Conservation (phyloP, 1,140 invertebrate species). For the Arctopsyche grandis region DNA sequence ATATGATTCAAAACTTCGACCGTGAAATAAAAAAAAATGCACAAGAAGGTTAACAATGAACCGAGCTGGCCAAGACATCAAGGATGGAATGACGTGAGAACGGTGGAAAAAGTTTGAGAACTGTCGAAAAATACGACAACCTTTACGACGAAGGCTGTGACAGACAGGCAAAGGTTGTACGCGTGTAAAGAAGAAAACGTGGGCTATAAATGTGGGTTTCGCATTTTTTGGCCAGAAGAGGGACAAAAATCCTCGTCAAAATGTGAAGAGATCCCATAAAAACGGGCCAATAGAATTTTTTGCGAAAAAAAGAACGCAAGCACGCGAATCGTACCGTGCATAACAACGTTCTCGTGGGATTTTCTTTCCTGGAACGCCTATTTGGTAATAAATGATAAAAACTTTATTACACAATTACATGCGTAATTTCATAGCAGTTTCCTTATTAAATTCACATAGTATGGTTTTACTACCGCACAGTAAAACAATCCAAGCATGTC, state of each 20-base stretch:
- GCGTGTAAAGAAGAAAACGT: neutral
- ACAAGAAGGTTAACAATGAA: neutral
- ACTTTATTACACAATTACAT: too few relatives aligned
- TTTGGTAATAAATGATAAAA: too few relatives aligned
- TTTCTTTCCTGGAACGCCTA: neutral
- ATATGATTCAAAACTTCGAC: too few relatives aligned
- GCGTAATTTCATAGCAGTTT: too few relatives aligned
- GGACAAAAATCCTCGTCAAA: too few relatives aligned
- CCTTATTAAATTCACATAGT: too few relatives aligned
- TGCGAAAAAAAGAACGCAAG: neutral
- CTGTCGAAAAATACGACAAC: conserved; percentile 2
- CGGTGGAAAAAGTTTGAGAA: neutral
- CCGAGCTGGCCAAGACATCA: neutral
- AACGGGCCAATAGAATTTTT: neutral
- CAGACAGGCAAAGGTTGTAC: neutral
- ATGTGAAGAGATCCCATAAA: neutral
- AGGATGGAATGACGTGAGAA: neutral
- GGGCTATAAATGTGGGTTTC: neutral
- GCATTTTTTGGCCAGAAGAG: neutral
- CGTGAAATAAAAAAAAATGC: neutral
- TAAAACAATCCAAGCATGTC: too few relatives aligned
- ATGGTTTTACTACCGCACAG: too few relatives aligned
- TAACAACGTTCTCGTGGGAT: conserved; percentile 12
- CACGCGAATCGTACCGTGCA: neutral
- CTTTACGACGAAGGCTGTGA: neutral